phyloP scores from a whole-genome alignment of 2,113 vertebrate species.

The Hippocampus guttulatus region DNA sequence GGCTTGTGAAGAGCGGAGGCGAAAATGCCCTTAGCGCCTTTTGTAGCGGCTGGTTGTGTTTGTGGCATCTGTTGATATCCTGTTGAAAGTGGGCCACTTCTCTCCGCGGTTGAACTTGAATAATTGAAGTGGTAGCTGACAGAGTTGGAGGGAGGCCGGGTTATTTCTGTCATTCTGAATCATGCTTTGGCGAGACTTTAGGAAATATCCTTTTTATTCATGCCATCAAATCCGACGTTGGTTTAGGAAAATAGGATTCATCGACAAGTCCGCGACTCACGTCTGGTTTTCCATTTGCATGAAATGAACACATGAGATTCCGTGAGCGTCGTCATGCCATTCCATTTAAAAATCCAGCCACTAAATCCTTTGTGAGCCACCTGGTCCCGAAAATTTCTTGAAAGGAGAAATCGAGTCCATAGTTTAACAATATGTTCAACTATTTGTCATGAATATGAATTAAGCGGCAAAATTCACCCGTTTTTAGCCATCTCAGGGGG shows the following conservation, averaged over 20 bases:
- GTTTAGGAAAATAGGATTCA: neutral
- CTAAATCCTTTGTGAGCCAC: too few species aligned
- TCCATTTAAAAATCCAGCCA: too few species aligned
- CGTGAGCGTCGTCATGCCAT: neutral
- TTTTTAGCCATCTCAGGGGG: too few species aligned
- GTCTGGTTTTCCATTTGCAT: neutral
- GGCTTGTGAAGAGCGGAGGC: neutral
- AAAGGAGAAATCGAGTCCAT: too few species aligned
- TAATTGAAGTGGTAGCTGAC: constrained; percentile 45
- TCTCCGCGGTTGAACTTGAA: constrained; percentile 33
- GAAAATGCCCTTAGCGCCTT: neutral
- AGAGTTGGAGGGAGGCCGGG: constrained; percentile 28
- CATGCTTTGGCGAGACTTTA: constrained; percentile 50
- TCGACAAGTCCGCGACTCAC: neutral
- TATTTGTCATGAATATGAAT: too few species aligned
- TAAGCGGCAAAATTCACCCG: too few species aligned
- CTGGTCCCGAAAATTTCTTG: too few species aligned
- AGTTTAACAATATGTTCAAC: too few species aligned
- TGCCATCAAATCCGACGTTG: neutral
- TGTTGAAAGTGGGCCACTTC: constrained; percentile 27
- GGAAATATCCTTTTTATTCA: constrained; percentile 32
- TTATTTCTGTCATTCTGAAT: constrained; percentile 50
- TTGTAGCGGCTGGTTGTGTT: neutral
- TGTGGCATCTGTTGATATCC: constrained; percentile 17
- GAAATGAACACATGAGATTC: neutral